phyloP scores from a whole-genome alignment of 2,888 invertebrate species.

The Netelia melanura region DNA sequence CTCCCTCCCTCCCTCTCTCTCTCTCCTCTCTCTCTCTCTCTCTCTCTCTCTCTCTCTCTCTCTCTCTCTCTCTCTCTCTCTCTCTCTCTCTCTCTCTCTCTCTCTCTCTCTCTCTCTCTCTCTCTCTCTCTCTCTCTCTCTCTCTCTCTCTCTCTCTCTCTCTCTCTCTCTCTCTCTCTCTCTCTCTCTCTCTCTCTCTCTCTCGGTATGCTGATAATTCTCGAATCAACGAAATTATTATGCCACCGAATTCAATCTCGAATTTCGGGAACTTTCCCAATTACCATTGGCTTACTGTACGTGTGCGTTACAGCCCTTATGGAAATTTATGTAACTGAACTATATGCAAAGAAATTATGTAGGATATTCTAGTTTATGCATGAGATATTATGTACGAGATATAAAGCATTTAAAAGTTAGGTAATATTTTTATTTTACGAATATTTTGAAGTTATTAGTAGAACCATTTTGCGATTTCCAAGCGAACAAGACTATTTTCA shows the following conservation, averaged over 20 bases:
- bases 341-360: background rate
- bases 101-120: no score
- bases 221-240: slow-evolving; percentile 57
- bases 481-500: no score
- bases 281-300: slow-evolving; percentile 17
- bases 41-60: no score
- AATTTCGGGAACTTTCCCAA: slow-evolving; percentile 36
- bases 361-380: background rate
- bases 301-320: background rate
- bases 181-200: background rate
- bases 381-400: no score
- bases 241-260: slow-evolving; percentile 45
- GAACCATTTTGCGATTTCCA: no score
- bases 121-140: background rate
- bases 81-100: no score
- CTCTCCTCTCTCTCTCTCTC: no score
- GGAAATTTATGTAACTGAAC: no score
- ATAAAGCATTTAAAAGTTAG: no score
- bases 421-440: no score
- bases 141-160: background rate
- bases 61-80: no score
- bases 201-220: slow-evolving; percentile 24
- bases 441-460: no score
- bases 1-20: background rate
- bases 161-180: background rate